A percentile compares a stretch with the other conserved stretches of the same genome.
Evolutionary conservation across 53 echinoderm and acorn worm genomes (phyloP).

Genomic region (Echinometra lucunter): DNA sequence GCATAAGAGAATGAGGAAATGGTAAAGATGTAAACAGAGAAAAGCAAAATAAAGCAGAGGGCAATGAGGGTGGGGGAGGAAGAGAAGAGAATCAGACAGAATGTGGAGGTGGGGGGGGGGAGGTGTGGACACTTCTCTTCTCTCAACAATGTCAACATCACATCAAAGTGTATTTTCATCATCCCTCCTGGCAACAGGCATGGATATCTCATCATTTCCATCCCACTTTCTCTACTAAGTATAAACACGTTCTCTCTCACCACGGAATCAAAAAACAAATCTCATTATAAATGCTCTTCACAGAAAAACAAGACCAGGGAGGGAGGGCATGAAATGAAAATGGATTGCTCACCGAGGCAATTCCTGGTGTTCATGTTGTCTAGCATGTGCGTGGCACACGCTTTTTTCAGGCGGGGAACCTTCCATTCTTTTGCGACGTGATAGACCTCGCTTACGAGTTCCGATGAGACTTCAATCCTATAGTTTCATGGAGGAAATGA

Average conservation of each 20-base stretch:
- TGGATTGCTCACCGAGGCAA: constrained; percentile 84
- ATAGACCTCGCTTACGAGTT: constrained; percentile 85
- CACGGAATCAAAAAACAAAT: not conserved
- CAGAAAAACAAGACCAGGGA: not conserved
- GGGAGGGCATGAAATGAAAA: not conserved
- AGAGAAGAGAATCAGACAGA: not conserved
- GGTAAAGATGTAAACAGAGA: not conserved
- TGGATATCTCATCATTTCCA: not conserved
- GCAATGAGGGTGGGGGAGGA: not conserved
- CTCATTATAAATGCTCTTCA: constrained; percentile 7
- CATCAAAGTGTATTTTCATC: not conserved
- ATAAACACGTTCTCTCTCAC: not conserved
- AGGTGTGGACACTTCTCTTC: not conserved
- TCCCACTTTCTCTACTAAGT: not conserved
- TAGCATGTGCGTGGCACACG: constrained; percentile 86
- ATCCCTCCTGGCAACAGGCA: not conserved
- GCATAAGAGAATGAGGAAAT: not conserved
- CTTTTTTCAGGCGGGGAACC: constrained; percentile 83
- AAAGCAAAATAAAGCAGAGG: not conserved
- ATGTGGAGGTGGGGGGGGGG: not conserved
- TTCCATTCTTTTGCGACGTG: constrained; percentile 87
- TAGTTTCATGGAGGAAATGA: not conserved
- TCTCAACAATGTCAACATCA: not conserved
- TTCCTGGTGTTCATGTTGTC: constrained; percentile 87
- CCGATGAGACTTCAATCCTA: constrained; percentile 75